Evolutionary conservation across 2,797 vertebrate genomes (phyloP).

Genomic region (Masticophis lateralis): DNA sequence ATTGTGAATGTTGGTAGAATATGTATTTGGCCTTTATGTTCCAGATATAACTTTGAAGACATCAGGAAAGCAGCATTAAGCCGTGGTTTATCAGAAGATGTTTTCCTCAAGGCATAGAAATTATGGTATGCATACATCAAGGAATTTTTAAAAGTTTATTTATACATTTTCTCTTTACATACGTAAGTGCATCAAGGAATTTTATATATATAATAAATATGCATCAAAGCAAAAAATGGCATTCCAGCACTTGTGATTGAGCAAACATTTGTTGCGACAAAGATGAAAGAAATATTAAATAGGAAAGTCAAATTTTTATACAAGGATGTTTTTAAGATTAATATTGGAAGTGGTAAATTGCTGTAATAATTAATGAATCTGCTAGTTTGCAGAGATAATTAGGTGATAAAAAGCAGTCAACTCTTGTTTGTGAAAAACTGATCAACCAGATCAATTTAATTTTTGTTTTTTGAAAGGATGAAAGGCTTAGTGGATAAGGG

Average conservation of each 20-base stretch:
- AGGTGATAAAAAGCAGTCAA: constrained; percentile 53
- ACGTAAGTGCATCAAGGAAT: not conserved
- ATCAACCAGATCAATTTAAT: constrained; percentile 50
- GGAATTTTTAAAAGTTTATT: not conserved
- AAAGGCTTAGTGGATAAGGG: constrained; percentile 53
- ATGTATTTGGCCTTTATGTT: not conserved
- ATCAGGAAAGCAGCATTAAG: not conserved
- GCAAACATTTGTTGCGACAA: constrained; percentile 27
- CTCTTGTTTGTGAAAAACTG: constrained; percentile 54
- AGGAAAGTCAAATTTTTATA: constrained; percentile 15
- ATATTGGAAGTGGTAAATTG: constrained; percentile 12
- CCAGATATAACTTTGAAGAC: not conserved
- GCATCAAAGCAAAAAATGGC: not conserved
- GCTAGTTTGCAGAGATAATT: not conserved
- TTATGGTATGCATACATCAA: not conserved
- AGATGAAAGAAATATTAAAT: constrained; percentile 6
- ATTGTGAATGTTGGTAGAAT: not conserved
- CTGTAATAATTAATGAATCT: constrained; percentile 31
- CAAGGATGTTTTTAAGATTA: constrained; percentile 32
- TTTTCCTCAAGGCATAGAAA: not conserved
- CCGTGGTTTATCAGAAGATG: no score
- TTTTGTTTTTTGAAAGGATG: constrained; percentile 50
- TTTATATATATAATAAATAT: not conserved
- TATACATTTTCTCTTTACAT: no score
- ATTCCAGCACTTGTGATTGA: not conserved